Conservation (phyloP, 2,113 vertebrate genomes). For the Sylvilagus bachmani region DNA sequence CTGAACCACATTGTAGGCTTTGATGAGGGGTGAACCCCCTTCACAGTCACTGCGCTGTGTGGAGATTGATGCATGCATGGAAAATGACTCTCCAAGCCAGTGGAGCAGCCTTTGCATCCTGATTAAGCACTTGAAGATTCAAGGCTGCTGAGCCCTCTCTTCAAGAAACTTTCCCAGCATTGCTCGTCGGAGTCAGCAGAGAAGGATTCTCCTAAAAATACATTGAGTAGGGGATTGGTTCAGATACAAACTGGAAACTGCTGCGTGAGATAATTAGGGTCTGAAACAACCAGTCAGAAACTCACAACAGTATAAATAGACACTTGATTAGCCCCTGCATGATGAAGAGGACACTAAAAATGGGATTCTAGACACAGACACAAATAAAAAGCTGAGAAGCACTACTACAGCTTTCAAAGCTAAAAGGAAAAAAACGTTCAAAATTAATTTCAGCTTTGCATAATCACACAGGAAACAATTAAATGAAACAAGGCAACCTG, state of each 20-base stretch:
- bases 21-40: background rate
- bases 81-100: constrained; percentile 44
- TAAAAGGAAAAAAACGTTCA: constrained; percentile 31
- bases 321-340: constrained; percentile 30
- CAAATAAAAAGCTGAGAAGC: constrained; percentile 56
- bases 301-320: constrained; percentile 41
- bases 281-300: constrained; percentile 69
- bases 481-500: constrained; percentile 75
- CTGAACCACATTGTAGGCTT: background rate
- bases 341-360: constrained; percentile 56
- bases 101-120: constrained; percentile 5
- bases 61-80: background rate
- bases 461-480: constrained; percentile 76
- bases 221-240: constrained; percentile 55
- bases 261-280: constrained; percentile 50
- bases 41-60: background rate
- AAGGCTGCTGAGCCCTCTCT: constrained; percentile 38
- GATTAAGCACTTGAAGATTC: constrained; percentile 52
- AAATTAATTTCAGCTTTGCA: constrained; percentile 80
- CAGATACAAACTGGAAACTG: constrained; percentile 59
- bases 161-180: constrained; percentile 48
- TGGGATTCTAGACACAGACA: constrained; percentile 41
- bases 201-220: constrained; percentile 66
- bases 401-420: constrained; percentile 47
- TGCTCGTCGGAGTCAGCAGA: constrained; percentile 23